Conservation (phyloP, 2,797 vertebrate genomes). For the Dicrostonyx torquatus region DNA sequence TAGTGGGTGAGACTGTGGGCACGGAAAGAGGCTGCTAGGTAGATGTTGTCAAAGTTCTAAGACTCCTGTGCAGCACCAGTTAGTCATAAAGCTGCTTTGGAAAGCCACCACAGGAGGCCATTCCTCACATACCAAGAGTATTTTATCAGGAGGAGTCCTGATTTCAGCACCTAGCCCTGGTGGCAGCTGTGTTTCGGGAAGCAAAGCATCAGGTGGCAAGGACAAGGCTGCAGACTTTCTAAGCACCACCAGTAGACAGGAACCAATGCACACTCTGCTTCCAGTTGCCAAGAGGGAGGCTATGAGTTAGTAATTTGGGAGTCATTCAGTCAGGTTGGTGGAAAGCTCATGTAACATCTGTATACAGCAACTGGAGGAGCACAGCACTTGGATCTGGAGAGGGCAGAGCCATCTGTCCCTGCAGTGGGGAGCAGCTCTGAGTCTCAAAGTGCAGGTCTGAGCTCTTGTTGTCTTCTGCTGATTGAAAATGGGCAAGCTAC, state of each 20-base stretch:
- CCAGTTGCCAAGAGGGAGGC: neutral
- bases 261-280: neutral
- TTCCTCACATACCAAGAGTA: conserved; percentile 64
- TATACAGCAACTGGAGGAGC: neutral
- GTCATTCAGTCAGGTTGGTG: neutral
- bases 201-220: neutral
- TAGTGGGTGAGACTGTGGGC: neutral
- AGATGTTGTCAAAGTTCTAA: neutral
- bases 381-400: neutral
- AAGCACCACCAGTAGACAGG: neutral
- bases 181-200: conserved; percentile 73
- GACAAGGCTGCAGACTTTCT: conserved; percentile 12
- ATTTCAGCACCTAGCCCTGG: neutral
- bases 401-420: neutral
- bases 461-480: neutral
- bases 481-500: neutral
- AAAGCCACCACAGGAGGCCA: conserved; percentile 56
- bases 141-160: conserved; percentile 49
- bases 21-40: neutral
- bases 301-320: neutral
- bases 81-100: neutral
- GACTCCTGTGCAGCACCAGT: neutral
- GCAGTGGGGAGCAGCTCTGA: neutral
- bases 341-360: neutral
- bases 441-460: neutral